Base-by-base conservation (phyloP, 2,888 invertebrate genomes). In the Lycaena phlaeas region DNA sequence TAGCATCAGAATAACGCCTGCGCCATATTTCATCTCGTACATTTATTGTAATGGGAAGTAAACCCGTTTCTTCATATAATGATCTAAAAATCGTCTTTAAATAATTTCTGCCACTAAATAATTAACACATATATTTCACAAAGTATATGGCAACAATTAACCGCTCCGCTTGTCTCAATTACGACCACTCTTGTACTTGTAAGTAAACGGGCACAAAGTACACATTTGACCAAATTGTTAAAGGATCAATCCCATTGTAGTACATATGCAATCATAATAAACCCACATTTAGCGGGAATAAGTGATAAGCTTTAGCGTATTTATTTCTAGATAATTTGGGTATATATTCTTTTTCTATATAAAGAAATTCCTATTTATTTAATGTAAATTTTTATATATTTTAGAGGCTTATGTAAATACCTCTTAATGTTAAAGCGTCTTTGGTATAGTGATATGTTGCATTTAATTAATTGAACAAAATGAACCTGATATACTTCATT, bases 371-470 rank as follows among this genome's bases (percentile, higher is more conserved):
- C 68, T 78, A 78, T 79, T 78, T 78, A 75, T 75, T 70, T 54
- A 61, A 50, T 78, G 71, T 65, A 69, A 58, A 66, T 65, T 64
- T n/a, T 68, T 61, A 26, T 45, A 43, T 37, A 28, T 62, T 50
- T 57, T 58, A 55, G 81, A 79, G 81, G 81, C 81, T 81, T 64
- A 47, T 78, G 75, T 78, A 73, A 72, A 78, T 82, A 79, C 71
- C 72, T 78, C 71, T 65, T 68, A 68, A 30, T 39, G 28, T 30
- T 18, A 22, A 56, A 54, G 56, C 53, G 47, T 57, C 56, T 57
- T 36, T 38, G 34, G 57, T 53, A 59, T 61, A 67, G 77, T 78
- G 77, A 78, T 78, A 76, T 63, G 59, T 61, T 77, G 81, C 81
- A 81, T 81, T 81, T 81, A 79, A 59, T 64, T 59, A 5, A 3